Conservation (phyloP, 2,113 vertebrate species). For the Pedetes capensis region DNA sequence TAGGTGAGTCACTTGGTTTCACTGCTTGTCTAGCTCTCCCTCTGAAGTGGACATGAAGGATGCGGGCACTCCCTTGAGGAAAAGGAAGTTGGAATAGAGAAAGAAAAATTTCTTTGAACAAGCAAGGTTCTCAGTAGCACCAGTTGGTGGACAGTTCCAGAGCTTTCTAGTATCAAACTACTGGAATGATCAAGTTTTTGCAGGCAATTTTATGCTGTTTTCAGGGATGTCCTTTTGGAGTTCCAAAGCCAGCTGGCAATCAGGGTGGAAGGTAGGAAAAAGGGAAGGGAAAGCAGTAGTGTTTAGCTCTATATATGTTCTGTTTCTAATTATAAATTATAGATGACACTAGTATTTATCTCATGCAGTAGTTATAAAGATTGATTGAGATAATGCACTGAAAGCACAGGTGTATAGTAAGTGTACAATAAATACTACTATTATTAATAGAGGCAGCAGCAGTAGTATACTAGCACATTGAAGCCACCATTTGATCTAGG, state of each 20-base stretch:
- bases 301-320: neutral
- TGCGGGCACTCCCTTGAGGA: neutral
- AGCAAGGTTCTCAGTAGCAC: neutral
- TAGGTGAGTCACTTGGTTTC: neutral
- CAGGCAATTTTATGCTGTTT: neutral
- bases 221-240: neutral
- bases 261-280: neutral
- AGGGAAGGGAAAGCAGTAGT: neutral
- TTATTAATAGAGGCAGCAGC: neutral
- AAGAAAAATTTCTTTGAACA: neutral
- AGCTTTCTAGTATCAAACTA: neutral
- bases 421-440: neutral
- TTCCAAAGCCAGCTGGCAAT: neutral
- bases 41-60: neutral
- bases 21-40: neutral
- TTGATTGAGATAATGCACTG: neutral
- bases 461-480: neutral
- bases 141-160: constrained; percentile 22
- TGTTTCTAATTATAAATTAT: constrained; percentile 45
- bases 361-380: constrained; percentile 14
- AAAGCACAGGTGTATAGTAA: constrained; percentile 7
- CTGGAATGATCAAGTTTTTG: neutral
- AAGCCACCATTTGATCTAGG: neutral
- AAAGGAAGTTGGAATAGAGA: neutral
- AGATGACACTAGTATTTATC: constrained; percentile 17